A percentile compares a stretch with the other conserved stretches of the same genome.
phyloP scores from a whole-genome alignment of 2,113 vertebrate genomes.

The Siniperca chuatsi region DNA sequence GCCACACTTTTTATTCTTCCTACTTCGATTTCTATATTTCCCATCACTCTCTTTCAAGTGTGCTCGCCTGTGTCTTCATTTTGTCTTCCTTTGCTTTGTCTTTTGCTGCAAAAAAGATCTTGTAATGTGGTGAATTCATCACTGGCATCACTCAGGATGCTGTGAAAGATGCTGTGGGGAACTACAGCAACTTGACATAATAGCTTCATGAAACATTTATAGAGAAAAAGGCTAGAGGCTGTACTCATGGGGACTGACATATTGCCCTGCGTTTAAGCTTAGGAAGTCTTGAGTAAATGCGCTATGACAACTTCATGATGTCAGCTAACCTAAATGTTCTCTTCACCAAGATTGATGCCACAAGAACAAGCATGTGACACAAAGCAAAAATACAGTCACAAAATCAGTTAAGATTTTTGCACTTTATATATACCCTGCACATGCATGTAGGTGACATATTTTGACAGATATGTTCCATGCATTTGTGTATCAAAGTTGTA shows the following conservation, averaged over 20 bases:
- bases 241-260: slow-evolving; percentile 62
- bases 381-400: not conserved
- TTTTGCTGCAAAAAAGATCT: slow-evolving; percentile 38
- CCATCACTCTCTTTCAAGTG: slow-evolving; percentile 3
- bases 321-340: slow-evolving; percentile 59
- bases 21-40: slow-evolving; percentile 6
- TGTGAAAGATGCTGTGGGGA: slow-evolving; percentile 51
- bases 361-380: not conserved
- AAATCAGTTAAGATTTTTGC: not conserved
- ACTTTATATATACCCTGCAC: not conserved
- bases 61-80: not conserved
- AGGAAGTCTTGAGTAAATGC: slow-evolving; percentile 53
- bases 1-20: slow-evolving; percentile 14
- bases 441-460: slow-evolving; percentile 9
- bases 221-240: slow-evolving; percentile 50
- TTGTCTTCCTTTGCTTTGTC: not conserved
- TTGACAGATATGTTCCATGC: slow-evolving; percentile 20
- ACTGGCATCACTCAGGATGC: slow-evolving; percentile 46
- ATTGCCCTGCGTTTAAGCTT: slow-evolving; percentile 40
- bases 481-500: not conserved
- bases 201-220: slow-evolving; percentile 75
- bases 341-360: slow-evolving; percentile 7
- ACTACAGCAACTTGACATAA: slow-evolving; percentile 70
- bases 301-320: slow-evolving; percentile 55
- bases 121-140: slow-evolving; percentile 62